Base-by-base conservation (phyloP, 2,888 invertebrate species). In the Calliopum simillimum region DNA sequence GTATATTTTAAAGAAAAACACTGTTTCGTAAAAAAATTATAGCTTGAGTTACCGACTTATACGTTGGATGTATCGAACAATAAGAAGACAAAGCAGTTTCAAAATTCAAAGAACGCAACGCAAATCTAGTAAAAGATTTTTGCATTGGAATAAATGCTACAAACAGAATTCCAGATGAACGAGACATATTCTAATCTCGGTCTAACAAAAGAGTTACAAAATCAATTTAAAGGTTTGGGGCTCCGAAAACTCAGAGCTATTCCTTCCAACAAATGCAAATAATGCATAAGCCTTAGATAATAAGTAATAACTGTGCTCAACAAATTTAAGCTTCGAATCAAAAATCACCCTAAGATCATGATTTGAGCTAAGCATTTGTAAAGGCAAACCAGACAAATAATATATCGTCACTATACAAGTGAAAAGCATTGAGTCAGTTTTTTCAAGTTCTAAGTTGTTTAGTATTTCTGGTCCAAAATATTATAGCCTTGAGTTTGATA, bases 281-380 rank as follows among this genome's bases (percentile, higher is more conserved):
- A 49, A 19, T n/a, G 8, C n/a, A 6, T 14, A 49, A 49, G 49
- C 49, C 8, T 13, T 49, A 4, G 49, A 11, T 16, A 49, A 16
- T 14, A 13, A 11, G 19, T 16, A 49, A 49, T n/a, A 16, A 11
- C 2, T 5, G 19, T 6, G 49, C 5, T 49, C 49, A 6, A 1
- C 19, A 49, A 49, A 49, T 4, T n/a, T 14, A 13, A 49, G 14
- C 49, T 49, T 6, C 8, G 49, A 11, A 8, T 49, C 49, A 49
- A 49, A 49, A 49, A 49, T 49, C n/a, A 49, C 49, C 49, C 49
- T 19, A 16, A 49, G 11, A 49, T 49, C 49, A 49, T 4, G n/a
- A 49, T 16, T 13, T 5, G 14, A 16, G 2, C 19, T 19, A 6
- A 49, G 4, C 12, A 19, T 4, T 19, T 49, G 1, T 2, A 49